These are phyloP conservation scores for Strix uralensis DNA, from an alignment of 2,113 vertebrate genomes.

Conservation along the genomic window DNA sequence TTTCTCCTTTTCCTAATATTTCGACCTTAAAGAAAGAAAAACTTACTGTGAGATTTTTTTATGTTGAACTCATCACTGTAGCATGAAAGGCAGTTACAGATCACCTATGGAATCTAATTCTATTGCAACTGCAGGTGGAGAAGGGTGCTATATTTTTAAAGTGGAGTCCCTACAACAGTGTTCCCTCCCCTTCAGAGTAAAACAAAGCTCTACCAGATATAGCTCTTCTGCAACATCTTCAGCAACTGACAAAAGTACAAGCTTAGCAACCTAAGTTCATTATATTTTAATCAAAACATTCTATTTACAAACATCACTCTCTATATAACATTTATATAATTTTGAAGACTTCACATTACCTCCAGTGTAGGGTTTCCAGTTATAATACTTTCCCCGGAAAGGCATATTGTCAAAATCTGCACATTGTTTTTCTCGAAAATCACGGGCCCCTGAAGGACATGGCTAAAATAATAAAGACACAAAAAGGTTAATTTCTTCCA, in stretches of 20 bases:
- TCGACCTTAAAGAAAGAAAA: neutral
- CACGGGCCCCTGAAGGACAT: slow-evolving; percentile 86
- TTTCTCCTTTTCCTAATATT: neutral
- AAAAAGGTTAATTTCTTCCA: slow-evolving; percentile 39
- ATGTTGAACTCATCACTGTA: neutral
- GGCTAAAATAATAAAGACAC: slow-evolving; percentile 74
- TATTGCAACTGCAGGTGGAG: neutral
- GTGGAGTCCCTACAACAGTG: neutral
- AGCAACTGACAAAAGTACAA: neutral
- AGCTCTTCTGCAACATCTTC: neutral
- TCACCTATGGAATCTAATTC: neutral
- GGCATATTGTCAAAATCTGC: slow-evolving; percentile 96
- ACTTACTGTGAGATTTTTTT: neutral
- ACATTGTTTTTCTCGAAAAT: slow-evolving; percentile 98
- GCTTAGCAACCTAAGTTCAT: neutral
- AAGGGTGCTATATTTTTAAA: neutral
- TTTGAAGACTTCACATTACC: slow-evolving; percentile 74
- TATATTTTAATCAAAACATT: neutral
- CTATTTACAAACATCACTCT: neutral
- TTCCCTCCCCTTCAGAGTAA: neutral
- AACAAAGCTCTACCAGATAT: neutral
- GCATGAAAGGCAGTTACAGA: neutral
- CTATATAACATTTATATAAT: neutral
- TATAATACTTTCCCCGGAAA: slow-evolving; percentile 98
- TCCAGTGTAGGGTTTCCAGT: slow-evolving; percentile 99